phyloP scores from a whole-genome alignment of 30 jellyfish, hydroid and myxozoan genomes.

The Aurelia coerulea region DNA sequence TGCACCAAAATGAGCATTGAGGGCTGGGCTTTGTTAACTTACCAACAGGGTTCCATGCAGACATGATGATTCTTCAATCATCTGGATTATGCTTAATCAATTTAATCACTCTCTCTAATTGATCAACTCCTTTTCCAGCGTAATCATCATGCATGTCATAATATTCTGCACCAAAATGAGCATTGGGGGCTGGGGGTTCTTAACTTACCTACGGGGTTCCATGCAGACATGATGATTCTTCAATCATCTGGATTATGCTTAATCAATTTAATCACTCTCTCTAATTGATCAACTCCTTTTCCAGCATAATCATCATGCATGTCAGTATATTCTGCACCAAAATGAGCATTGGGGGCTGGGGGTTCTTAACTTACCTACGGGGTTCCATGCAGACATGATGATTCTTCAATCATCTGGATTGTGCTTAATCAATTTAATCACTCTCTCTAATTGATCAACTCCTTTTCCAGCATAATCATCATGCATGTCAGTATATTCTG shows the following conservation, averaged over 20 bases:
- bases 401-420: conserved; percentile 95
- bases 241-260: conserved; percentile 91
- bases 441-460: conserved; percentile 91
- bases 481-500: conserved; percentile 74
- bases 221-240: conserved; percentile 97
- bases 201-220: conserved; percentile 97
- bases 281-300: conserved; percentile 97
- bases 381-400: conserved; percentile 29
- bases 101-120: conserved; percentile 80
- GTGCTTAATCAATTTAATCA: conserved; percentile 82
- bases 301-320: conserved; percentile 83
- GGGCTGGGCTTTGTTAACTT: no score
- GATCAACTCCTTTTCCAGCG: conserved; percentile 95
- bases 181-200: not conserved
- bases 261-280: conserved; percentile 78
- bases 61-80: conserved; percentile 92
- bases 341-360: conserved; percentile 14
- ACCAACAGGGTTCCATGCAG: conserved; percentile 27
- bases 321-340: conserved; percentile 87
- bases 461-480: conserved; percentile 90
- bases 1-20: no score
- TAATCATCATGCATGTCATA: conserved; percentile 78
- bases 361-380: not conserved
- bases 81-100: conserved; percentile 90
- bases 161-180: not conserved